A percentile compares a stretch with the other conserved stretches of the same genome.
Evolutionary conservation across 2,113 vertebrate genomes (phyloP).

Genomic region (Oreocharis arfaki): DNA sequence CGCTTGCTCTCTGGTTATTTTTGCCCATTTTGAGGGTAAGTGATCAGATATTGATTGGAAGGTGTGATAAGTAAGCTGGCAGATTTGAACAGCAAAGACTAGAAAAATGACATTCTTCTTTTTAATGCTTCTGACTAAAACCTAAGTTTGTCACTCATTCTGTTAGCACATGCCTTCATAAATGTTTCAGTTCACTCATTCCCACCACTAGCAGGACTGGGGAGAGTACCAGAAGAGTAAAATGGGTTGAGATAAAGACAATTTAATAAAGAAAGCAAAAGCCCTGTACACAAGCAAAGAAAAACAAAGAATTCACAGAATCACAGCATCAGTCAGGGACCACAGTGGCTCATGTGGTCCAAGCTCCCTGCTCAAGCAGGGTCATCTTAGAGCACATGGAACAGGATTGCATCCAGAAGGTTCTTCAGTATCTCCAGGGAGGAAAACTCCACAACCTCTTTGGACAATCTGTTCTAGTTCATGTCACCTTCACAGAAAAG

Average conservation of each 20-base stretch:
- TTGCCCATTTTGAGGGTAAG: background rate
- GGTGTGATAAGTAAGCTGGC: background rate
- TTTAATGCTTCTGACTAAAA: background rate
- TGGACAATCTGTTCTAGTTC: background rate
- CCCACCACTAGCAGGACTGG: background rate
- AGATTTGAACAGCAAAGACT: background rate
- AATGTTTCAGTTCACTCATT: background rate
- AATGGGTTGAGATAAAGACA: background rate
- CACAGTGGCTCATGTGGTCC: background rate
- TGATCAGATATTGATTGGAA: background rate
- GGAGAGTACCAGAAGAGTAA: background rate
- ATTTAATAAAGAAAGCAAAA: background rate
- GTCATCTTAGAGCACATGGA: background rate
- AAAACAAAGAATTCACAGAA: background rate
- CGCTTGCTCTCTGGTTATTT: background rate
- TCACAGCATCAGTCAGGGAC: background rate
- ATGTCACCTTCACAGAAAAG: background rate
- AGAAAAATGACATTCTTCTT: background rate
- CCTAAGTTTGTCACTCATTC: background rate
- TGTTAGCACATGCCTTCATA: background rate
- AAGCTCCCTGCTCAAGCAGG: background rate
- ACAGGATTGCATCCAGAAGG: background rate
- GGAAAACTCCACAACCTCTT: background rate
- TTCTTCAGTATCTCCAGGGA: background rate
- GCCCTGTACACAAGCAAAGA: background rate